Percentiles rank a stretch among this genome's conserved stretches.
Conservation (phyloP, 1,140 invertebrate species). For the Drosophila azteca region DNA sequence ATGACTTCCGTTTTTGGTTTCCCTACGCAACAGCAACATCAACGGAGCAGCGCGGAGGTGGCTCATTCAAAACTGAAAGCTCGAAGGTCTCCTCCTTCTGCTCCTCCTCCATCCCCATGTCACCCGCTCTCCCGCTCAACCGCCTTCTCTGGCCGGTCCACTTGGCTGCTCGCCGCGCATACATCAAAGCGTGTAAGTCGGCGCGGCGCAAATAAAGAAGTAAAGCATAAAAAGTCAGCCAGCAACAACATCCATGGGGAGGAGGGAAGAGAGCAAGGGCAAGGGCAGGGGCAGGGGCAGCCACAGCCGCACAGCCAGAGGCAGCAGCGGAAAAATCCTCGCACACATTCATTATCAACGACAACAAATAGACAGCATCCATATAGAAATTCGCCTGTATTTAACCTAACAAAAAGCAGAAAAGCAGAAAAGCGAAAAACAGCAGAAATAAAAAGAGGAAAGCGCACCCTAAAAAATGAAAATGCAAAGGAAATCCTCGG, state of each 20-base stretch:
- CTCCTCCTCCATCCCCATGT: neutral
- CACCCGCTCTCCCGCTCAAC: neutral
- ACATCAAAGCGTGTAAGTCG: constrained; percentile 79
- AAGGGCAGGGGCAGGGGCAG: neutral
- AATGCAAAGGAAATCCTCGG: constrained; percentile 78
- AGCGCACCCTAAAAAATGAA: constrained; percentile 60
- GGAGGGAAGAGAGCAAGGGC: neutral
- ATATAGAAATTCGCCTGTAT: constrained; percentile 74
- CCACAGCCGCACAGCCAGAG: constrained; percentile 9
- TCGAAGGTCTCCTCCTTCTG: constrained; percentile 11
- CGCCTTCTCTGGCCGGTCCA: constrained; percentile 47
- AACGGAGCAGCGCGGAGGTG: constrained; percentile 7
- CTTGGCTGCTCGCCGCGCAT: constrained; percentile 71
- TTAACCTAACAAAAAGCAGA: constrained; percentile 59
- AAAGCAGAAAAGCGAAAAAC: constrained; percentile 28
- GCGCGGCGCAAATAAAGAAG: constrained; percentile 73
- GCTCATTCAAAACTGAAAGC: constrained; percentile 61
- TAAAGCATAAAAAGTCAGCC: constrained; percentile 77
- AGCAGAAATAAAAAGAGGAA: constrained; percentile 33
- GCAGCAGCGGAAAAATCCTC: constrained; percentile 50
- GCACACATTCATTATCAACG: constrained; percentile 77
- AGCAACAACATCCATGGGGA: constrained; percentile 31
- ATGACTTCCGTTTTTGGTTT: constrained; percentile 81
- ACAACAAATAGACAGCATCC: constrained; percentile 60
- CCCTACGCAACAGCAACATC: constrained; percentile 70